Percentiles rank a stretch among this genome's conserved stretches.
These are phyloP conservation scores for Maconellicoccus hirsutus DNA, from an alignment of 1,140 invertebrate genomes.

Conservation along the genomic window DNA sequence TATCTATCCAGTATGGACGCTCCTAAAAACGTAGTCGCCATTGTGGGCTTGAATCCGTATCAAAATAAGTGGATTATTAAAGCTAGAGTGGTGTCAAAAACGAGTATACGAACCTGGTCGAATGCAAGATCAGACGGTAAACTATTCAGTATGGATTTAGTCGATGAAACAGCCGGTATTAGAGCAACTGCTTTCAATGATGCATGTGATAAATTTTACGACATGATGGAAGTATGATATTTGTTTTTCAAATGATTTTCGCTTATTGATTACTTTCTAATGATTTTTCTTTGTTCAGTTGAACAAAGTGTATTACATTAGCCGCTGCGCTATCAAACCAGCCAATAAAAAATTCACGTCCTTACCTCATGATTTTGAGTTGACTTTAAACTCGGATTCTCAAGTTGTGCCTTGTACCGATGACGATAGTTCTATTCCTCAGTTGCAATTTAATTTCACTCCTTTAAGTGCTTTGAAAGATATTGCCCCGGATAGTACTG, in stretches of 20 bases:
- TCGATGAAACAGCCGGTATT: conserved; percentile 92
- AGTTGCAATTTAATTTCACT: conserved; percentile 70
- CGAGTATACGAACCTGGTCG: conserved; percentile 69
- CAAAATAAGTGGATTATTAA: conserved; percentile 91
- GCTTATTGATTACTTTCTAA: neutral
- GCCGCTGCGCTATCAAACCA: conserved; percentile 65
- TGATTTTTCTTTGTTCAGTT: conserved; percentile 38
- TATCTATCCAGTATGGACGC: conserved; percentile 6
- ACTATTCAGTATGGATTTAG: conserved; percentile 81
- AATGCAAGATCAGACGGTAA: conserved; percentile 88
- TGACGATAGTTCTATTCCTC: conserved; percentile 52
- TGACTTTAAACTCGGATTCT: conserved; percentile 76
- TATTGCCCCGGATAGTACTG: conserved; percentile 48
- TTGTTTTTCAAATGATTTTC: neutral
- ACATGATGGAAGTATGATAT: conserved; percentile 42
- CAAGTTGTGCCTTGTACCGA: conserved; percentile 59
- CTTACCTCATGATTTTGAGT: conserved; percentile 91
- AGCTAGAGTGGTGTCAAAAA: conserved; percentile 76
- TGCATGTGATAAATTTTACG: conserved; percentile 78
- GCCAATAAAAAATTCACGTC: conserved; percentile 82
- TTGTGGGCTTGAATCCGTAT: conserved; percentile 73
- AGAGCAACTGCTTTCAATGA: conserved; percentile 87
- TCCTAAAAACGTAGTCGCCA: conserved; percentile 42
- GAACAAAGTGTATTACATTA: conserved; percentile 80
- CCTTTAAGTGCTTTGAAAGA: conserved; percentile 62